Base-by-base conservation (phyloP, 1,140 invertebrate species). In the Tetraneura akinire region DNA sequence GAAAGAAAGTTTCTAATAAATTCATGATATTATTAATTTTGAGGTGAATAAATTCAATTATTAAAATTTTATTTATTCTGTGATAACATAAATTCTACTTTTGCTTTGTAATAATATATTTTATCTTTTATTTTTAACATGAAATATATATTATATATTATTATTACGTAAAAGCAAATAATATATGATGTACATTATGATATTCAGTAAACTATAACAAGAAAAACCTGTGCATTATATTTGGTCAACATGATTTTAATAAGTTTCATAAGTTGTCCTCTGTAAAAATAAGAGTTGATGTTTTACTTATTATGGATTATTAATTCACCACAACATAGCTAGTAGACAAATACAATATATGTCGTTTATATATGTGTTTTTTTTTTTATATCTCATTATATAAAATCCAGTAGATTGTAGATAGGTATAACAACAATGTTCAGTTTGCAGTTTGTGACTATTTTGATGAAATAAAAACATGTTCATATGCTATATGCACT, bases 211-310 rank as follows among this genome's bases (percentile, higher is more conserved):
- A 14, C 21, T 14, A 60, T 60, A 62, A 32, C 60, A 8, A 62
- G 60, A 32, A 62, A 32, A 62, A 62, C 60, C 60, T 32, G 29
- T 62, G 18, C 18, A 14, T 32, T 62, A 62, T 62, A 18, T 62
- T 62, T 32, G 29, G 60, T 32, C 18, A 14, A 62, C 16, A 60
- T 60, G 8, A 29, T n/a, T 62, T 62, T 32, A 29, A 29, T 29
- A 62, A 26, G 14, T 62, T 8, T 62, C 23, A 14, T 32, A 29
- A 62, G 23, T 62, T 62, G 11, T 62, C 6, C 23, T 62, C 23
- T 62, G 14, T 62, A 62, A 29, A 62, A 62, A 32, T 29, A 26
- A 62, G 9, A 62, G 18, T 62, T 18, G 16, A 60, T 8, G 23
- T 60, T 47, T 47, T 47, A 47, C 29, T 62, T 37, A 26, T 62